Base-by-base conservation (phyloP, 2,113 vertebrate genomes). In the Hyla sarda region DNA sequence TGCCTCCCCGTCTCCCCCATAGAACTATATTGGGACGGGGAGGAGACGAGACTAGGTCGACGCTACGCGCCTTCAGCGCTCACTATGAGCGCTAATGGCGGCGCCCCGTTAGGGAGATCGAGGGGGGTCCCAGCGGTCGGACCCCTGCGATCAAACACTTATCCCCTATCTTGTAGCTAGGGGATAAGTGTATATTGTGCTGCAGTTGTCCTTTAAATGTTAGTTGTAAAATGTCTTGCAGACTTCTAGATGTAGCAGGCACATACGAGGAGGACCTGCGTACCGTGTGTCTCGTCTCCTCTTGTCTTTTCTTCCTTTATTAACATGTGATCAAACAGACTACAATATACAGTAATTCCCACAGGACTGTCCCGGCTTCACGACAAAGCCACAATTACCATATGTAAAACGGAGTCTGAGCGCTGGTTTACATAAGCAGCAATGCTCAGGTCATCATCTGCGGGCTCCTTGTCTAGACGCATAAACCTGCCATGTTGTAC, bases 261-360 rank as follows among this genome's bases (percentile, higher is more conserved):
- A 5, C 17, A 4, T 30, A 5, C n/a, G 6, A 69, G 32, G 65
- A 19, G 30, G 32, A 34, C 65, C 14, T 37, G 65, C 7, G 9
- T 21, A 37, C 32, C 58, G 12, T 14, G 65, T 37, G 9, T 32
- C n/a, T 30, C 62, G 32, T 69, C 65, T 69, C 12, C 28, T 67
- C 17, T 16, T 28, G 30, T 9, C 25, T 67, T 60, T 67, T 32
- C 62, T 67, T 25, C 62, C 28, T 67, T 67, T 67, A 32, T 34
- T 69, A 69, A 34, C 65, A 69, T 34, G 65, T 69, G 65, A 69
- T 69, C 65, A 65, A 28, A 62, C 58, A 67, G 60, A 65, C 11
- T 67, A 32, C 25, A 67, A 67, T 32, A 67, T 7, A n/a, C n/a
- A n/a, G n/a, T n/a, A 67, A 32, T 67, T 37, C 65, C 65, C 65